A percentile compares a stretch with the other conserved stretches of the same genome.
Conservation (phyloP, 2,113 vertebrate genomes). For the Muntiacus reevesi region DNA sequence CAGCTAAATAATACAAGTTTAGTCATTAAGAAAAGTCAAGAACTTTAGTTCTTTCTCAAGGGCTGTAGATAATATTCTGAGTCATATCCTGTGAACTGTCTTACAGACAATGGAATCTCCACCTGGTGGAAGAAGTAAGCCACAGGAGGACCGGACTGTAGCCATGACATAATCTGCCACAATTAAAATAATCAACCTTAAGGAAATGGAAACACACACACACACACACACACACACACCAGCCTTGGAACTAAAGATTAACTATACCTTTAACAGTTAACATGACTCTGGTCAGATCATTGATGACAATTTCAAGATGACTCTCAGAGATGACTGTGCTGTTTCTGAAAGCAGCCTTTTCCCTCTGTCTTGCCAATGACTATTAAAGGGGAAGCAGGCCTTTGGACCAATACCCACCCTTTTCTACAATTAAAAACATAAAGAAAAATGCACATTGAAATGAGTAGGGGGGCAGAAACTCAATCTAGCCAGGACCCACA, state of each 20-base stretch:
- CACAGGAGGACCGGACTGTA: background rate
- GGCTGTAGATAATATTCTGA: background rate
- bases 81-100: background rate
- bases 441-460: background rate
- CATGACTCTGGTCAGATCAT: background rate
- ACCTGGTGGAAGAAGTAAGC: background rate
- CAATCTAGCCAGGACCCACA: background rate
- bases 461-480: background rate
- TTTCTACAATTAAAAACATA: background rate
- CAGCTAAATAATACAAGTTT: background rate
- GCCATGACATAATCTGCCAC: background rate
- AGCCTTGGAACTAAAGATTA: background rate
- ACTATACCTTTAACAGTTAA: background rate
- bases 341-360: background rate
- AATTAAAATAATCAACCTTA: background rate
- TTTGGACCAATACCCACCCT: background rate
- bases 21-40: background rate
- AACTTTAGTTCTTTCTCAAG: background rate
- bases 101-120: background rate
- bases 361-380: background rate
- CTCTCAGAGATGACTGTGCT: background rate
- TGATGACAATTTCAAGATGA: background rate
- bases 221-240: too few species aligned
- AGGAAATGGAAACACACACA: rapidly evolving
- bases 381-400: background rate